A percentile compares a stretch with the other conserved stretches of the same genome.
phyloP scores from a whole-genome alignment of 2,888 invertebrate species.

The Synanthedon myopaeformis region DNA sequence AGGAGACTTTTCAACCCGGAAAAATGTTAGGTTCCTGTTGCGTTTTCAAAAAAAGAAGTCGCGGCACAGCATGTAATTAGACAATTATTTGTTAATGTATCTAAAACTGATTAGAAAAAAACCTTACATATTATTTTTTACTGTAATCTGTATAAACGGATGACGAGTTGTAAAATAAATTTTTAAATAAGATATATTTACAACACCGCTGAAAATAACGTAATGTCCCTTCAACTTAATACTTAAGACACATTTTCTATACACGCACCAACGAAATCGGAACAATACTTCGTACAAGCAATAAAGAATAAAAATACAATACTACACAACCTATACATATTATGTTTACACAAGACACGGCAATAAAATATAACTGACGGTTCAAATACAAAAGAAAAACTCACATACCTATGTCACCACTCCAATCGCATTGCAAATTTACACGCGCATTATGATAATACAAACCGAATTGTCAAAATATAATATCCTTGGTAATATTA shows the following conservation, averaged over 20 bases:
- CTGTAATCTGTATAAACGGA: no score
- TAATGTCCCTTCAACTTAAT: not conserved
- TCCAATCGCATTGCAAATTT: slow-evolving; percentile 41
- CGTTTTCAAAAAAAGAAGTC: no score
- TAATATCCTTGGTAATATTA: slow-evolving; percentile 24
- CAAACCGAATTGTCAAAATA: slow-evolving; percentile 61
- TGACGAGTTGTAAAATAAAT: no score
- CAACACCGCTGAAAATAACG: no score
- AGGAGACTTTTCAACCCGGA: no score
- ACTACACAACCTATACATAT: slow-evolving; percentile 58
- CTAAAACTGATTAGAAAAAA: no score
- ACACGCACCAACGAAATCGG: slow-evolving; percentile 14
- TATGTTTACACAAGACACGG: slow-evolving; percentile 66
- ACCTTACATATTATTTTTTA: no score
- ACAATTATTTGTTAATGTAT: no score
- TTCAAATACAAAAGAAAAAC: slow-evolving; percentile 60
- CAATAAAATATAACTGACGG: slow-evolving; percentile 44
- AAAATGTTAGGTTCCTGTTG: no score
- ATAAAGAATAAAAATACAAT: slow-evolving; percentile 57
- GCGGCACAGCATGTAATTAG: no score
- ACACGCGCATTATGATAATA: slow-evolving; percentile 47
- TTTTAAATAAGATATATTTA: no score
- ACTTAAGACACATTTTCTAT: slow-evolving; percentile 9
- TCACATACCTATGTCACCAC: slow-evolving; percentile 42
- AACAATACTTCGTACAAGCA: slow-evolving; percentile 51